Conservation (phyloP, 2,113 vertebrate genomes). For the Cettia cetti region DNA sequence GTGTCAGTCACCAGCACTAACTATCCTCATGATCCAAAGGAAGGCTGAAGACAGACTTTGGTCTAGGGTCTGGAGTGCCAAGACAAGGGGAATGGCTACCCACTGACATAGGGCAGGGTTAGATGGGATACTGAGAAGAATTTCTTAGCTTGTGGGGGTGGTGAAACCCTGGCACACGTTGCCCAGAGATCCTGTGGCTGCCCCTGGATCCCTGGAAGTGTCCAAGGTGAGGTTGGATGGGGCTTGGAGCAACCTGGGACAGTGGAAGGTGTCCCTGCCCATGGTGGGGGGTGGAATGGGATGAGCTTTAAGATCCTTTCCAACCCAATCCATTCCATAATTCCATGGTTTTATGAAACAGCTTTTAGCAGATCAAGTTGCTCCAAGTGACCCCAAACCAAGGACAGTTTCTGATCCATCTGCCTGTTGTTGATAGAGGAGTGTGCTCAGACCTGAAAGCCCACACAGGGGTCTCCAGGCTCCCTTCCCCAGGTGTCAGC, state of each 20-base stretch:
- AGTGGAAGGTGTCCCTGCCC: not conserved
- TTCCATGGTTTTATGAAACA: not conserved
- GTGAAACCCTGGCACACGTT: fast-evolving
- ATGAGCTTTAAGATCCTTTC: not conserved
- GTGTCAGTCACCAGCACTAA: not conserved
- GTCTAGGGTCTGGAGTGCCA: not conserved
- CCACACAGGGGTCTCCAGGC: fast-evolving
- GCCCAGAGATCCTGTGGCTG: not conserved
- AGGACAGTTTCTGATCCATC: not conserved
- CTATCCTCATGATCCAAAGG: not conserved
- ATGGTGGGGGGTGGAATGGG: not conserved
- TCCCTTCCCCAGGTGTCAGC: not conserved
- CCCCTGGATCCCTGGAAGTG: not conserved
- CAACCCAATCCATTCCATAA: not conserved
- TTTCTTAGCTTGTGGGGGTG: not conserved
- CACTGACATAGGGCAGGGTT: not conserved
- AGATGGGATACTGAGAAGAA: not conserved
- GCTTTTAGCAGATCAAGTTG: not conserved
- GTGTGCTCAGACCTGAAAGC: not conserved
- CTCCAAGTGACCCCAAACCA: not conserved
- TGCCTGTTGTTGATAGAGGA: not conserved
- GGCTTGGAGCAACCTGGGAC: not conserved
- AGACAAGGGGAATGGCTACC: not conserved
- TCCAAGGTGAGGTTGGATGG: fast-evolving
- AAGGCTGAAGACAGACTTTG: not conserved